Evolutionary conservation across 2,113 vertebrate species (phyloP).

Genomic region (Theropithecus gelada): DNA sequence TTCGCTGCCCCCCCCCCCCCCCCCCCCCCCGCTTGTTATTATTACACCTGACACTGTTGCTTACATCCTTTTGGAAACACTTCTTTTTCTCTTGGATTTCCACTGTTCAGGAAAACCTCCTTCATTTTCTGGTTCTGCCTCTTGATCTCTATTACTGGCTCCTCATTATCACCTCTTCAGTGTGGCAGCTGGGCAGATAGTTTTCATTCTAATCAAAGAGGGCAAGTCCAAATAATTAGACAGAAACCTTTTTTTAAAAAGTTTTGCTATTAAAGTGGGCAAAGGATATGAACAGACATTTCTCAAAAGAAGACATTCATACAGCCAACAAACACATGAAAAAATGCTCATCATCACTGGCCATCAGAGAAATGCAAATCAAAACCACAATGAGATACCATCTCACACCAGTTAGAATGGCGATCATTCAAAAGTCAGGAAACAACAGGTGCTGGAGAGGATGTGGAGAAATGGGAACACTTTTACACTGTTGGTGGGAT

Average conservation of each 20-base stretch:
- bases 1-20: fast-evolving
- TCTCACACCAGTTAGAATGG: too few species aligned
- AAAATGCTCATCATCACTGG: too few species aligned
- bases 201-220: background rate
- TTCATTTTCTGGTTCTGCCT: background rate
- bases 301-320: too few species aligned
- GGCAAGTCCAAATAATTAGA: background rate
- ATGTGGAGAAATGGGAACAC: too few species aligned
- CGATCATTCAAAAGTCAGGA: too few species aligned
- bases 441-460: too few species aligned
- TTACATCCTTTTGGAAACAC: background rate
- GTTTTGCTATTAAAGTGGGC: background rate
- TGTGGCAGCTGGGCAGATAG: background rate
- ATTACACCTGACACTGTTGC: background rate
- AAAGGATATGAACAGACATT: too few species aligned
- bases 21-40: background rate
- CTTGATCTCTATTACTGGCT: background rate
- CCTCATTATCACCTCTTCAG: background rate
- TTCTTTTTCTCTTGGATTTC: background rate
- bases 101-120: background rate
- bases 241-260: background rate
- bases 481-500: too few species aligned
- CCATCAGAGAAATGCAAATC: too few species aligned
- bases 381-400: too few species aligned
- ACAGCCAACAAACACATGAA: too few species aligned